Percentiles rank a stretch among this genome's conserved stretches.
phyloP scores from a whole-genome alignment of 2,888 invertebrate species.

The Tigriopus californicus region DNA sequence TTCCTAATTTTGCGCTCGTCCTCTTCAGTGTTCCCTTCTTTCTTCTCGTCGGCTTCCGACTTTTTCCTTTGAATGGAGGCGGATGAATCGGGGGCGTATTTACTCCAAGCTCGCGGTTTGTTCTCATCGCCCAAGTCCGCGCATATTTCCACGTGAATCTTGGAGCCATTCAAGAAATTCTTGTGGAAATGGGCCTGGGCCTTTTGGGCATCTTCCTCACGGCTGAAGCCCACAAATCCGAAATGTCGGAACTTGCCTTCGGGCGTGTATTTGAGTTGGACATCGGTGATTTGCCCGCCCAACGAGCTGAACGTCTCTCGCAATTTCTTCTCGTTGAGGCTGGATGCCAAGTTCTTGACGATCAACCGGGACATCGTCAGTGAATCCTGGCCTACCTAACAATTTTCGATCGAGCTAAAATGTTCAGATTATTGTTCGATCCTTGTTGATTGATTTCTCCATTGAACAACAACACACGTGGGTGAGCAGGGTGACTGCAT shows the following conservation, averaged over 20 bases:
- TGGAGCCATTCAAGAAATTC: constrained; percentile 60
- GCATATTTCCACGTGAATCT: constrained; percentile 50
- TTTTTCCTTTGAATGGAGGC: constrained; percentile 33
- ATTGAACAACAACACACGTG: too few relatives aligned
- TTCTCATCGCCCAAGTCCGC: constrained; percentile 29
- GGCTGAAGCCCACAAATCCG: constrained; percentile 76
- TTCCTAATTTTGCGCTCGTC: constrained; percentile 20
- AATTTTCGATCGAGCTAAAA: too few relatives aligned
- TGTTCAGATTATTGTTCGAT: too few relatives aligned
- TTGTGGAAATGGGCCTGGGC: constrained; percentile 64
- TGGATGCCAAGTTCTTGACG: constrained; percentile 72
- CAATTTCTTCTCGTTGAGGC: constrained; percentile 60
- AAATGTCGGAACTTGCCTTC: constrained; percentile 83
- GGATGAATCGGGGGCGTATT: constrained; percentile 59
- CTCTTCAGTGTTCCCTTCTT: constrained; percentile 3
- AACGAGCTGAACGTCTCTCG: constrained; percentile 53
- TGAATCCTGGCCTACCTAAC: too few relatives aligned
- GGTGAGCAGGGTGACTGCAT: too few relatives aligned
- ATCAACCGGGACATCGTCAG: constrained; percentile 59
- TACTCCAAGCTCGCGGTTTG: constrained; percentile 84
- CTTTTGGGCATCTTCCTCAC: constrained; percentile 51
- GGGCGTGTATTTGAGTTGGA: constrained; percentile 74
- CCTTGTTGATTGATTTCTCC: too few relatives aligned
- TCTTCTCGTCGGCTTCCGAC: constrained; percentile 14
- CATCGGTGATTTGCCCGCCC: constrained; percentile 66